Percentiles rank a stretch among this genome's conserved stretches.
Evolutionary conservation across 2,888 invertebrate genomes (phyloP).

Genomic region (Erannis defoliaria): DNA sequence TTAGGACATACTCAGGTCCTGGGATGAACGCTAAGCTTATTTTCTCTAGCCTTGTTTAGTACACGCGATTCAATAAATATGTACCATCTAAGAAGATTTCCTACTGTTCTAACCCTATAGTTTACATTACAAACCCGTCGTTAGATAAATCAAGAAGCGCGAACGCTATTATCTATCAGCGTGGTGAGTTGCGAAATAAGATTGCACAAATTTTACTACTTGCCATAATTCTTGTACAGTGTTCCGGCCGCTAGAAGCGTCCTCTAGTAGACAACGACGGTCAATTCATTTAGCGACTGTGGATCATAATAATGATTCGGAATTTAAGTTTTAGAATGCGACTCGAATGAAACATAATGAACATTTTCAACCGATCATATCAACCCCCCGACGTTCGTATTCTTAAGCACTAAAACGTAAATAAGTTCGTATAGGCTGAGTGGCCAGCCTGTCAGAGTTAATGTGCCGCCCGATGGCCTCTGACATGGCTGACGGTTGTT

Average conservation of each 20-base stretch:
- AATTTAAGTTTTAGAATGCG: background rate
- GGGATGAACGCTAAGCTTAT: background rate
- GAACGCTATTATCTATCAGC: conserved; percentile 20
- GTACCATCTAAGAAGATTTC: background rate
- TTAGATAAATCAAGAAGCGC: conserved; percentile 25
- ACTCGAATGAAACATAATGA: no score
- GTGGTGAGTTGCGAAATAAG: conserved; percentile 27
- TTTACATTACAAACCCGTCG: conserved; percentile 12
- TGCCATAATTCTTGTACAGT: conserved; percentile 26
- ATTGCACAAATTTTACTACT: conserved; percentile 37
- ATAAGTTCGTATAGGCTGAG: no score
- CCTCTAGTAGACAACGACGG: background rate
- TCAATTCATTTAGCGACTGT: background rate
- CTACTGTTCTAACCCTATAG: conserved; percentile 4
- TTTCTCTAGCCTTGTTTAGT: background rate
- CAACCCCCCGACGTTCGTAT: no score
- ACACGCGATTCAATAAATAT: no score
- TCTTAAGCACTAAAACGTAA: no score
- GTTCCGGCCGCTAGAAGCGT: conserved; percentile 19
- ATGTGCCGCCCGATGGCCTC: no score
- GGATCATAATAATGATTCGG: no score
- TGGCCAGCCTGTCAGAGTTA: no score
- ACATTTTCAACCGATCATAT: no score
- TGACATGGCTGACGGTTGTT: no score
- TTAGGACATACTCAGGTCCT: no score